Evolutionary conservation across 1,140 invertebrate genomes (phyloP).

Genomic region (Halictus rubicundus): DNA sequence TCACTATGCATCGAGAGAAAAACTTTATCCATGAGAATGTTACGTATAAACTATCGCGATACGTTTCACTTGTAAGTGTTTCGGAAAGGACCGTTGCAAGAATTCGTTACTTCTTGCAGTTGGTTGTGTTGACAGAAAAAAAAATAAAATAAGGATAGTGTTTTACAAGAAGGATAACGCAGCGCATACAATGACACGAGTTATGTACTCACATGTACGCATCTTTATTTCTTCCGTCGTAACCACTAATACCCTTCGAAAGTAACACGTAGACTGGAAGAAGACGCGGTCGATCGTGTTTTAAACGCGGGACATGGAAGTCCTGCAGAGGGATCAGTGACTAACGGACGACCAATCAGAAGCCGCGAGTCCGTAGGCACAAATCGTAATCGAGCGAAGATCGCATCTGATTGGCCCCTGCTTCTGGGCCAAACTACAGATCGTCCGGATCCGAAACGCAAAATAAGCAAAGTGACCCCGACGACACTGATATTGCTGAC

Average conservation of each 20-base stretch:
- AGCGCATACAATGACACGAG: not conserved
- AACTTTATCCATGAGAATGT: no score
- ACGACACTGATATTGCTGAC: not conserved
- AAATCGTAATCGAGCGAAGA: not conserved
- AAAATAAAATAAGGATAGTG: not conserved
- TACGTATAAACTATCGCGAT: no score
- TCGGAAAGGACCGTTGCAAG: no score
- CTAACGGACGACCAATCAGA: constrained; percentile 14
- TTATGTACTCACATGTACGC: constrained; percentile 18
- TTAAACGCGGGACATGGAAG: constrained; percentile 11
- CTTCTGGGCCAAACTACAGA: not conserved
- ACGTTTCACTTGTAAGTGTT: no score
- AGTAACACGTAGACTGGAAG: constrained; percentile 22
- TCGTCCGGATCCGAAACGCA: not conserved
- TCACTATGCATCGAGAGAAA: no score
- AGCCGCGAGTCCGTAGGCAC: no score
- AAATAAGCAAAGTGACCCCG: not conserved
- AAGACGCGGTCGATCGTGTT: not conserved
- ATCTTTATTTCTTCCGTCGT: not conserved
- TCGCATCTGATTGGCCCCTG: not conserved
- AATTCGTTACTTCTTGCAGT: no score
- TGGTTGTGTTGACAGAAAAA: no score
- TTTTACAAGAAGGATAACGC: not conserved
- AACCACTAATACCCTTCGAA: not conserved
- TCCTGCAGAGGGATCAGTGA: constrained; percentile 2